Base-by-base conservation (phyloP, 2,888 invertebrate genomes). In the Ferdinandea cuprea region DNA sequence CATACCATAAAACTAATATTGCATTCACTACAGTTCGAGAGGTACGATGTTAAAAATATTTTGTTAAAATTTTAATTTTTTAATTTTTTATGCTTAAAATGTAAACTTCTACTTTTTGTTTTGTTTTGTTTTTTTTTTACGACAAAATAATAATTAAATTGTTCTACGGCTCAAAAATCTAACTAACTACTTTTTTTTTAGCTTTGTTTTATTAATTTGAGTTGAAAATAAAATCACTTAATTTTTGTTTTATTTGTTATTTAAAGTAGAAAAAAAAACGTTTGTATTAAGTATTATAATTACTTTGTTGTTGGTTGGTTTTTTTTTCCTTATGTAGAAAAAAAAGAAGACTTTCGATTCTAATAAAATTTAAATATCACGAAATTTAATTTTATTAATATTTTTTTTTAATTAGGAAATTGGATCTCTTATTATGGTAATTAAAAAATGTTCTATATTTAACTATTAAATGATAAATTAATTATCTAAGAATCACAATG, bases 401-500 rank as follows among this genome's bases (percentile, higher is more conserved):
- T 54, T 72, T 48, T 80, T 73, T 46, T 28, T 54, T 86, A 83
- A 83, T 85, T 84, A 89, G 86, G 89, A 87, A 88, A 69, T 80
- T 69, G 50, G 69, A 74, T 72, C 35, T 54, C 44, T 72, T 59
- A 68, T 76, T 74, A 65, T 30, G 46, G 30, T 72, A 63, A 61
- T 68, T 76, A 65, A 69, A n/a, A 81, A 69, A 76, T 25, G 44
- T 56, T 65, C 61, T 79, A 73, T 65, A 66, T 58, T 74, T 58
- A 77, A 71, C 69, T 77, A 77, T 56, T 77, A 71, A 77, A 77
- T 71, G 52, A 74, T 84, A 79, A 84, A 84, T 84, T 84, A 84
- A 79, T 69, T 84, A 89, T 88, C 89, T 89, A 89, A 88, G 88
- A 90, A 90, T 90, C 90, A 90, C 90, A 90, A 90, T 90, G 88